These are phyloP conservation scores for Philhelius pedissequus DNA, from an alignment of 2,888 invertebrate genomes.

Conservation along the genomic window DNA sequence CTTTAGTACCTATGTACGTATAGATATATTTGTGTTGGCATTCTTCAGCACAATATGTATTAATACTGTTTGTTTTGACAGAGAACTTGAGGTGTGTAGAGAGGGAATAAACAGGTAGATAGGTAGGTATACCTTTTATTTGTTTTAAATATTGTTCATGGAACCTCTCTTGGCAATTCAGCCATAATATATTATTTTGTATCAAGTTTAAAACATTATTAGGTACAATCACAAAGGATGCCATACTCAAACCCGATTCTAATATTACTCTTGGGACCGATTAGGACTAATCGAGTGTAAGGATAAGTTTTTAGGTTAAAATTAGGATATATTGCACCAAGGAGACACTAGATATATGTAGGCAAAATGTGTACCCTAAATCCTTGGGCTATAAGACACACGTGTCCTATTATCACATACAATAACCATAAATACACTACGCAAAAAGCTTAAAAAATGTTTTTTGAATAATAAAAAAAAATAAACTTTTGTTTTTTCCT, in stretches of 20 bases:
- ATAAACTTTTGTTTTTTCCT: too few relatives aligned
- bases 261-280: background rate
- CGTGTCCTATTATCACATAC: background rate
- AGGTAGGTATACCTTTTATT: background rate
- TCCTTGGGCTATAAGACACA: background rate
- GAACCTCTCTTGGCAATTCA: background rate
- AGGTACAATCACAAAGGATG: background rate
- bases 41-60: background rate
- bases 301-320: background rate
- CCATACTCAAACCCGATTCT: background rate
- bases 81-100: background rate
- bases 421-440: background rate
- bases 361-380: background rate
- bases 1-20: too few relatives aligned
- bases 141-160: background rate
- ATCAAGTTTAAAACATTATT: background rate
- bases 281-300: background rate
- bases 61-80: slow-evolving; percentile 9
- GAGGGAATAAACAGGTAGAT: background rate
- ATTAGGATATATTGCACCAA: background rate
- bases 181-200: background rate
- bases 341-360: background rate
- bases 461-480: too few relatives aligned
- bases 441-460: too few relatives aligned
- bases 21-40: background rate